Conservation (phyloP, 2,888 invertebrate species). For the Willowsia nigromaculata region DNA sequence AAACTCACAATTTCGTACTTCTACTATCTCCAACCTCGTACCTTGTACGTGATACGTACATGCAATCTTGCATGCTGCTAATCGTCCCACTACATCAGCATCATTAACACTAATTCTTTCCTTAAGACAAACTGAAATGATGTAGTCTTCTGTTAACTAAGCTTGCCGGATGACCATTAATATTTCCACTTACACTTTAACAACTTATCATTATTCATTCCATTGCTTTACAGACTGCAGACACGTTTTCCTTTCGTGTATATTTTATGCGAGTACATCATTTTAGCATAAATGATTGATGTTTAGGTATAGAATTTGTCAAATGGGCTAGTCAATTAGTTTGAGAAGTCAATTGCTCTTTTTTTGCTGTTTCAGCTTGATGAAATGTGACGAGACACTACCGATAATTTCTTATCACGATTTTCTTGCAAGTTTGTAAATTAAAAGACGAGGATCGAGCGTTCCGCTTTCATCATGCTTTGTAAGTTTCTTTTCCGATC, state of each 20-base stretch:
- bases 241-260: too few species aligned
- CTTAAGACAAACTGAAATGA: neutral
- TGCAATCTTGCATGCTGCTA: slow-evolving; percentile 17
- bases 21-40: too few species aligned
- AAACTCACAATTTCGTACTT: too few species aligned
- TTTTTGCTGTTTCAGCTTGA: neutral
- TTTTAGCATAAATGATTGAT: neutral
- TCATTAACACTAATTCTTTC: neutral
- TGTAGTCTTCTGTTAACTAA: neutral
- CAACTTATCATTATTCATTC: neutral
- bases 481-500: too few species aligned
- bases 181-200: too few species aligned
- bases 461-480: too few species aligned
- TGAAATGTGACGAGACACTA: neutral
- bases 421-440: too few species aligned
- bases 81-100: neutral
- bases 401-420: too few species aligned
- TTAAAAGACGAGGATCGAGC: too few species aligned
- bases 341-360: neutral
- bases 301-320: neutral
- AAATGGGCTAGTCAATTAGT: neutral
- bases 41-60: too few species aligned
- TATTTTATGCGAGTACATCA: too few species aligned
- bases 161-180: neutral
- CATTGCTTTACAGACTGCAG: neutral